Percentiles rank a stretch among this genome's conserved stretches.
phyloP scores from a whole-genome alignment of 2,888 invertebrate species.

The Pinctada fucata region DNA sequence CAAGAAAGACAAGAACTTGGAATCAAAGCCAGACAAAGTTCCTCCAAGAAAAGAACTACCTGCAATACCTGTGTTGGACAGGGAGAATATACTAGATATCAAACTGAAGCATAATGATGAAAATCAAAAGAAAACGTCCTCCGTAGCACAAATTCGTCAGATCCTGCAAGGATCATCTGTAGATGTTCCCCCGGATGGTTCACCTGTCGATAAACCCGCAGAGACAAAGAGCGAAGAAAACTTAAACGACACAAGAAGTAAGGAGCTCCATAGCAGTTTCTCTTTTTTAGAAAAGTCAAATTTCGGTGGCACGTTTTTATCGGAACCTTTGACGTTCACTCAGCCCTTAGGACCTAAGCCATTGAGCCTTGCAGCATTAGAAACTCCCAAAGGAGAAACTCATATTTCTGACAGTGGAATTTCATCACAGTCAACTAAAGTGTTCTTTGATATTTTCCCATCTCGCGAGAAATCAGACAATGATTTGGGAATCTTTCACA shows the following conservation, averaged over 20 bases:
- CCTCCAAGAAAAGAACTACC: neutral
- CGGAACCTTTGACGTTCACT: neutral
- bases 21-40: neutral
- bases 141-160: constrained; percentile 2
- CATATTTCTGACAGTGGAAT: neutral
- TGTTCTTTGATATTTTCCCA: neutral
- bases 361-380: neutral
- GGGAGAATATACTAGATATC: neutral
- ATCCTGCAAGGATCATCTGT: constrained; percentile 10
- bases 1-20: constrained; percentile 23
- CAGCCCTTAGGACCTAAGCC: neutral
- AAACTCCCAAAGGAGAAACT: neutral
- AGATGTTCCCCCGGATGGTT: neutral
- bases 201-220: neutral
- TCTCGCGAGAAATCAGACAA: neutral
- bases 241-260: neutral
- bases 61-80: neutral
- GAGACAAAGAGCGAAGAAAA: neutral
- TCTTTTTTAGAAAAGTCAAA: constrained; percentile 2
- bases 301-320: neutral
- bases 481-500: neutral
- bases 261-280: neutral
- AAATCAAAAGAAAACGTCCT: neutral
- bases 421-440: neutral
- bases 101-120: neutral